phyloP scores from a whole-genome alignment of 2,113 vertebrate genomes.

The Misgurnus anguillicaudatus region DNA sequence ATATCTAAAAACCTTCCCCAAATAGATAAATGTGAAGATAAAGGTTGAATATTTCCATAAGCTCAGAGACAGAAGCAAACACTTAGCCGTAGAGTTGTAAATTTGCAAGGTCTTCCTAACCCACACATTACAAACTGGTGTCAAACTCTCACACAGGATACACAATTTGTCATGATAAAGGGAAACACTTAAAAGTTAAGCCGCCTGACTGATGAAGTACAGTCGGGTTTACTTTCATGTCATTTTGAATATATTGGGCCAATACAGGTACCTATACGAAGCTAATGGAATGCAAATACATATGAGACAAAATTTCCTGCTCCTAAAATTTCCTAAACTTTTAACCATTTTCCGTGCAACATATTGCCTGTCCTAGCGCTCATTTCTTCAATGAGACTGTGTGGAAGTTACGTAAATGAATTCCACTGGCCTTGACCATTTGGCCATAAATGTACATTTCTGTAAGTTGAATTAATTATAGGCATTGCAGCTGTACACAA shows the following conservation, averaged over 20 bases:
- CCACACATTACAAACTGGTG: background rate
- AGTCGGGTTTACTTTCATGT: background rate
- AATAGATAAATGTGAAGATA: background rate
- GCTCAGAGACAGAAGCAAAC: background rate
- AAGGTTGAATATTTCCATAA: conserved; percentile 16
- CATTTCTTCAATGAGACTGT: background rate
- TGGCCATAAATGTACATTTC: background rate
- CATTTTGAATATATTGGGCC: background rate
- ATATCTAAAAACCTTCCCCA: background rate
- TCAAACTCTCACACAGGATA: conserved; percentile 5
- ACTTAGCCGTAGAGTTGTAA: background rate
- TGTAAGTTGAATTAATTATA: background rate
- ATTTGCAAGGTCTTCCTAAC: background rate
- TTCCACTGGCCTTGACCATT: background rate
- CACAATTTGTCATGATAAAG: background rate
- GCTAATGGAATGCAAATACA: too few relatives aligned
- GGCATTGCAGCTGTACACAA: background rate
- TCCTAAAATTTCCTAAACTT: too few relatives aligned
- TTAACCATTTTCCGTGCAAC: background rate
- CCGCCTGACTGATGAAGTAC: background rate
- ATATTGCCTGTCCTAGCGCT: background rate
- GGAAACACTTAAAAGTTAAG: background rate
- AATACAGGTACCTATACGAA: too few relatives aligned
- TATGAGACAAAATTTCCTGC: too few relatives aligned
- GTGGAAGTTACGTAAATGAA: background rate